Conservation (phyloP, 2,888 invertebrate genomes). For the Amitus sp. region DNA sequence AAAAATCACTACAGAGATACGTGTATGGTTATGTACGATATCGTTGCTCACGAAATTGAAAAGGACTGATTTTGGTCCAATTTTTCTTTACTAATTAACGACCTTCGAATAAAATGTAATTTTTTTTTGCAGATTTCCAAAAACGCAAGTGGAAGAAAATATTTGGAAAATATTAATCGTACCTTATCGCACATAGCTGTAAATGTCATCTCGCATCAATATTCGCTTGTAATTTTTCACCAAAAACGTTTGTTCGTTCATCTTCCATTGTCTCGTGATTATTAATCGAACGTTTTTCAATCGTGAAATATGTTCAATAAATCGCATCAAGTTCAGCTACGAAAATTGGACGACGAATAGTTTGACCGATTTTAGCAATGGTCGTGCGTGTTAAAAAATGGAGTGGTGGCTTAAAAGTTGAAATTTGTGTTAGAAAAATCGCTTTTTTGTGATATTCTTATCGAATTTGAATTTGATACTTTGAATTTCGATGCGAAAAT, state of each 20-base stretch:
- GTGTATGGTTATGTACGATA: slow-evolving; percentile 3
- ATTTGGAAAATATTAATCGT: slow-evolving; percentile 5
- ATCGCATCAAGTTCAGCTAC: background rate
- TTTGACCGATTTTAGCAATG: too few relatives aligned
- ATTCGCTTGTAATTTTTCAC: background rate
- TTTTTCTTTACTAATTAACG: too few relatives aligned
- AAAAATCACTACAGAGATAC: background rate
- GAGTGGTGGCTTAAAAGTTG: too few relatives aligned
- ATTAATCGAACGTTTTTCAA: background rate
- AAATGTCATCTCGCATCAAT: background rate
- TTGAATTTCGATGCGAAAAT: too few relatives aligned
- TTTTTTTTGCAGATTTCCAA: background rate
- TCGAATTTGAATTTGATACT: too few relatives aligned
- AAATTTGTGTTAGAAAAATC: too few relatives aligned
- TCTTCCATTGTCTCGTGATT: background rate
- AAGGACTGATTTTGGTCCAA: too few relatives aligned
- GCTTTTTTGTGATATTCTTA: too few relatives aligned
- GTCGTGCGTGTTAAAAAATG: too few relatives aligned
- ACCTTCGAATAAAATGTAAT: background rate
- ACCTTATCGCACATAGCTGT: slow-evolving; percentile 2
- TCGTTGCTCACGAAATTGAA: background rate
- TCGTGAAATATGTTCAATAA: background rate
- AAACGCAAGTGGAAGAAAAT: slow-evolving; percentile 3
- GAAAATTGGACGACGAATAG: too few relatives aligned
- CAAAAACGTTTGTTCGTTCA: background rate